These are phyloP conservation scores for Dendroctonus ponderosae DNA, from an alignment of 1,140 invertebrate species.

Conservation along the genomic window DNA sequence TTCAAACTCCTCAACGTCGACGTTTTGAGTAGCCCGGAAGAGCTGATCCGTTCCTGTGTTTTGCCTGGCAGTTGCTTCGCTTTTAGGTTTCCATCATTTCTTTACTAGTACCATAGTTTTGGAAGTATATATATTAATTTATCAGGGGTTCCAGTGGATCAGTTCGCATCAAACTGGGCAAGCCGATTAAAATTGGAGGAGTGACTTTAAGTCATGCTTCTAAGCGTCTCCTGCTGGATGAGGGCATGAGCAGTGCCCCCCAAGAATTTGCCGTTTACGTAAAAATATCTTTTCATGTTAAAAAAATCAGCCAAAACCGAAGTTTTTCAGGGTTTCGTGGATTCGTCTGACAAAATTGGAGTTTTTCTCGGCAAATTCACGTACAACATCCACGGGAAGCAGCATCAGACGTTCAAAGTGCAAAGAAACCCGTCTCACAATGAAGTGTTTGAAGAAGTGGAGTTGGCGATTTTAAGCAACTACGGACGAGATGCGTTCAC, in stretches of 20 bases:
- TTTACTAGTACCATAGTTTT: neutral
- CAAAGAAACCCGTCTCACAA: conserved; percentile 10
- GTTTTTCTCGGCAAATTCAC: conserved; percentile 33
- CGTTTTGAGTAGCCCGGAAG: conserved; percentile 24
- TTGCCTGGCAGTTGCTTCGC: conserved; percentile 33
- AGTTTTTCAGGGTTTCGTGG: conserved; percentile 22
- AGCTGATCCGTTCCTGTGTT: conserved; percentile 21
- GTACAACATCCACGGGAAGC: conserved; percentile 28
- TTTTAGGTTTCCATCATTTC: conserved; percentile 10
- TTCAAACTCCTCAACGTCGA: conserved; percentile 27
- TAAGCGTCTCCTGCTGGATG: conserved; percentile 10
- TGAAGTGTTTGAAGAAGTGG: conserved; percentile 33
- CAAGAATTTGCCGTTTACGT: conserved; percentile 36
- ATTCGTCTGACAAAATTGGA: conserved; percentile 3
- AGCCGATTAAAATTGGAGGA: conserved; percentile 25
- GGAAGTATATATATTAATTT: neutral
- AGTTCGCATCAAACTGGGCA: conserved; percentile 30
- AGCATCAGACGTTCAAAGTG: conserved; percentile 38
- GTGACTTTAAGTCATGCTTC: conserved; percentile 34
- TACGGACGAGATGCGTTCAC: conserved; percentile 38
- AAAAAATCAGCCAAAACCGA: neutral
- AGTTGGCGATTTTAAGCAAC: conserved; percentile 35
- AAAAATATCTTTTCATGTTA: neutral
- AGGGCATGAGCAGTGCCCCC: conserved; percentile 31
- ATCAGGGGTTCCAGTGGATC: conserved; percentile 21